phyloP scores from a whole-genome alignment of 1,140 invertebrate species.

The Musca vetustissima region DNA sequence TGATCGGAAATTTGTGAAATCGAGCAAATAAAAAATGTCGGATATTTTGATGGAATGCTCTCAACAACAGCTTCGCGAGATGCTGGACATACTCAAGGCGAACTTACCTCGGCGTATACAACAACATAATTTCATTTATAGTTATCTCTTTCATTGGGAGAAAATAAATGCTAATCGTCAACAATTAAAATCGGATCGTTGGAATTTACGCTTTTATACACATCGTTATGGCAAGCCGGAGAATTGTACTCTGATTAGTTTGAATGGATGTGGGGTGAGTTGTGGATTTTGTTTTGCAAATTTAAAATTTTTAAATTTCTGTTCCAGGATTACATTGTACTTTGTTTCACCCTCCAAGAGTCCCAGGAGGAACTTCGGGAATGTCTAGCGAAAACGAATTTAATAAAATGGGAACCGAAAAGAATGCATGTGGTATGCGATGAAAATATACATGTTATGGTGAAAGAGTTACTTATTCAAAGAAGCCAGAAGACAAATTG shows the following conservation, averaged over 20 bases:
- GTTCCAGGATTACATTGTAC: not conserved
- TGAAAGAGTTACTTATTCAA: not conserved
- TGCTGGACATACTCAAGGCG: not conserved
- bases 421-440: not conserved
- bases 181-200: not conserved
- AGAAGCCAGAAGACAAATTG: not conserved
- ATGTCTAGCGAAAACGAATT: not conserved
- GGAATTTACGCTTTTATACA: not conserved
- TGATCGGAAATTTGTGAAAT: too few relatives aligned
- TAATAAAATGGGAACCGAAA: not conserved
- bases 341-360: not conserved
- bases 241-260: not conserved
- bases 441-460: not conserved
- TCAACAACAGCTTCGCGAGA: too few relatives aligned
- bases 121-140: not conserved
- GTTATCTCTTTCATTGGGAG: not conserved
- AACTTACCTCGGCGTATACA: not conserved
- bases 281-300: not conserved
- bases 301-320: not conserved
- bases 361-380: not conserved
- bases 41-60: too few relatives aligned
- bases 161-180: not conserved
- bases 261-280: not conserved
- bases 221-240: not conserved
- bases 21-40: too few relatives aligned